These are phyloP conservation scores for Penelope pileata DNA, from an alignment of 2,113 vertebrate genomes.

Conservation along the genomic window DNA sequence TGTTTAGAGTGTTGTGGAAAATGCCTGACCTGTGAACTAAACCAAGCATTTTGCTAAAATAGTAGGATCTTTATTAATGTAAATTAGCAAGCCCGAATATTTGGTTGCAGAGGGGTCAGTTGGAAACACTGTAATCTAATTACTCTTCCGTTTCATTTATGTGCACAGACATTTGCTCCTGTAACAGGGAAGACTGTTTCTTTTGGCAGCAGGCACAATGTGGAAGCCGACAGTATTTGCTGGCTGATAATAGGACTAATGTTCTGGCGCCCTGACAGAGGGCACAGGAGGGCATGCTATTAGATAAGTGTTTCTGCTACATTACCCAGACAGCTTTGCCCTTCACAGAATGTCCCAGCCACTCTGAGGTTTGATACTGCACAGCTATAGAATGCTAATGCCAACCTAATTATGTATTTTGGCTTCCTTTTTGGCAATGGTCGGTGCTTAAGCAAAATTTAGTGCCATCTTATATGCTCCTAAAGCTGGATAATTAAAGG, in stretches of 20 bases:
- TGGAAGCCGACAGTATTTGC: conserved; percentile 37
- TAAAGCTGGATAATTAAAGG: conserved; percentile 79
- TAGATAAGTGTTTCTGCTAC: conserved; percentile 71
- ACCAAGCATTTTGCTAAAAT: background rate
- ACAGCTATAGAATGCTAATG: conserved; percentile 67
- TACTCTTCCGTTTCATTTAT: conserved; percentile 47
- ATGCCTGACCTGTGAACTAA: background rate
- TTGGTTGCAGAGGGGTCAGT: conserved; percentile 16
- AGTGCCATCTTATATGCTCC: conserved; percentile 58
- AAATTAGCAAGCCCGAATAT: background rate
- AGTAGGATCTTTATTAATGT: background rate
- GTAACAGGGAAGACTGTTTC: conserved; percentile 41
- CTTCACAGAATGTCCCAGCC: conserved; percentile 69
- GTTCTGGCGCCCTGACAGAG: conserved; percentile 55
- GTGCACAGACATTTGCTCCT: conserved; percentile 42
- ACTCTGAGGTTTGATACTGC: conserved; percentile 47
- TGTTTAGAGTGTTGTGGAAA: conserved; percentile 44
- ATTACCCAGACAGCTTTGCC: conserved; percentile 71
- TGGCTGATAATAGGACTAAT: conserved; percentile 52
- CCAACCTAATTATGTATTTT: conserved; percentile 73
- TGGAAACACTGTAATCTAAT: conserved; percentile 40
- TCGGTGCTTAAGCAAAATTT: conserved; percentile 75
- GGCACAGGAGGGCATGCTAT: conserved; percentile 56
- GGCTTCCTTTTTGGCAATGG: conserved; percentile 70
- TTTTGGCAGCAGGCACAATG: conserved; percentile 1